Percentiles rank a stretch among this genome's conserved stretches.
Evolutionary conservation across 2,797 vertebrate species (phyloP).

Genomic region (Gymnopithys bicolor): DNA sequence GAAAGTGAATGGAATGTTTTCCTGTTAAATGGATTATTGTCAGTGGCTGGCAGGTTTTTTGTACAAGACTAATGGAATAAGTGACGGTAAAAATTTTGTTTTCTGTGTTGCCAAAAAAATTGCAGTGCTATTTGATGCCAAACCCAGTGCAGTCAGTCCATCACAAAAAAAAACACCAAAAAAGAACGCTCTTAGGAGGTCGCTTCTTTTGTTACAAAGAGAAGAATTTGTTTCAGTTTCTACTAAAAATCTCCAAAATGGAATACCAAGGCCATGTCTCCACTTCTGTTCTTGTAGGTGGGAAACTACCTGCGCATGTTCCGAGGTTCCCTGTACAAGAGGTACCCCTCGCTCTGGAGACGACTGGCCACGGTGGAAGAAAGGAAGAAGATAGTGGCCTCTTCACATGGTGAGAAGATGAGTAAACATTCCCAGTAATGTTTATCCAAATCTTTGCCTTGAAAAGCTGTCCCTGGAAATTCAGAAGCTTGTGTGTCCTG

Average conservation of each 20-base stretch:
- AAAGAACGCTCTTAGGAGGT: too few relatives aligned
- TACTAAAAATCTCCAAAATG: background rate
- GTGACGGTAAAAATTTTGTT: background rate
- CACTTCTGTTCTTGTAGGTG: constrained; percentile 80
- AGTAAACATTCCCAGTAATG: background rate
- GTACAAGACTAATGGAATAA: background rate
- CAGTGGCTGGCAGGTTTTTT: background rate
- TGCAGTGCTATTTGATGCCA: rapidly evolving
- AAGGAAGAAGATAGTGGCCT: constrained; percentile 97
- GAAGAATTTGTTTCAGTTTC: background rate
- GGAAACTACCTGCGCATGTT: constrained; percentile 99
- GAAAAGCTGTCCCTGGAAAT: background rate
- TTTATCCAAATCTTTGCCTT: background rate
- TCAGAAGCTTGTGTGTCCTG: background rate
- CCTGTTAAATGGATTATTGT: background rate
- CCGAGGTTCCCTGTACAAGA: constrained; percentile 95
- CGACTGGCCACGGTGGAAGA: constrained; percentile 96
- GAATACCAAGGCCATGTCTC: background rate
- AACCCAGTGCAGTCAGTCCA: background rate
- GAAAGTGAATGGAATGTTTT: background rate
- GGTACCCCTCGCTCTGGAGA: constrained; percentile 96
- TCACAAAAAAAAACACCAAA: background rate
- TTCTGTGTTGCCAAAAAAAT: background rate
- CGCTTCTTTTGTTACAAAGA: background rate
- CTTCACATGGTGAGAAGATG: constrained; percentile 91